A percentile compares a stretch with the other conserved stretches of the same genome.
phyloP scores from a whole-genome alignment of 2,888 invertebrate genomes.

The Conomelus anceps region DNA sequence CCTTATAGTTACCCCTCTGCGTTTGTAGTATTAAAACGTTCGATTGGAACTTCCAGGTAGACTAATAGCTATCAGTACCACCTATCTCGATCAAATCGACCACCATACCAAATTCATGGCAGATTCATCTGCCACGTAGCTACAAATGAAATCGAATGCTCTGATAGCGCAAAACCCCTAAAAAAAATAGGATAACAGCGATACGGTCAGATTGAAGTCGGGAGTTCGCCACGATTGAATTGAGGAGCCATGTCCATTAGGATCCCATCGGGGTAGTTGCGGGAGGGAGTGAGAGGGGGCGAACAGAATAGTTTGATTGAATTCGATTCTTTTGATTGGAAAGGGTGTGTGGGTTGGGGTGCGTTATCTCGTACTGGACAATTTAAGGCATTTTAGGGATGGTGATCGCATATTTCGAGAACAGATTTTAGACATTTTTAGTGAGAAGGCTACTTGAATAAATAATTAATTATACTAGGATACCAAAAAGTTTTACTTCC shows the following conservation, averaged over 20 bases:
- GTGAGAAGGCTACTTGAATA: too few relatives aligned
- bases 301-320: not conserved
- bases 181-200: not conserved
- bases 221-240: not conserved
- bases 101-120: not conserved
- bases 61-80: not conserved
- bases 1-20: too few relatives aligned
- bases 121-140: not conserved
- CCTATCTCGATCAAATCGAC: not conserved
- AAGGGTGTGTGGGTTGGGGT: not conserved
- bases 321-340: not conserved
- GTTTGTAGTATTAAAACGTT: too few relatives aligned
- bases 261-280: not conserved
- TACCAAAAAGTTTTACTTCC: too few relatives aligned
- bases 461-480: too few relatives aligned
- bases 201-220: not conserved
- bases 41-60: too few relatives aligned
- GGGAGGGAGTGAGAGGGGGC: not conserved
- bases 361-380: not conserved
- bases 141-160: not conserved
- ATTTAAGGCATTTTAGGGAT: not conserved
- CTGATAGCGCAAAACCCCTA: not conserved
- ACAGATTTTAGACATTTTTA: too few relatives aligned
- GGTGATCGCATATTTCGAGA: not conserved
- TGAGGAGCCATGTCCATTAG: not conserved